phyloP scores from a whole-genome alignment of 2,888 invertebrate species.

The Macrosiphum euphorbiae region DNA sequence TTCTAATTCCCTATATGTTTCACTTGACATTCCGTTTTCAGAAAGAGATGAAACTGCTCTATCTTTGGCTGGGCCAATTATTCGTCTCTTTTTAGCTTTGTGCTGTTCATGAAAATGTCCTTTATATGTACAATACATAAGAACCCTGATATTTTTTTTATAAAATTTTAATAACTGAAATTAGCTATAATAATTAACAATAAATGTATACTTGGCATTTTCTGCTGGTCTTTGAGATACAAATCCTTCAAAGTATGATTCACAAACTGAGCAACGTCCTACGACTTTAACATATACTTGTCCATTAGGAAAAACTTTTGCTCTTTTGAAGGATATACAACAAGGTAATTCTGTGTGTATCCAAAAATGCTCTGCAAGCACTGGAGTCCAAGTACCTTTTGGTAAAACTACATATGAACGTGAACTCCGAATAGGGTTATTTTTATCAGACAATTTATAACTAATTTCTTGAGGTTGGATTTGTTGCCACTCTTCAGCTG shows the following conservation, averaged over 20 bases:
- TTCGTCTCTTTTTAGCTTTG: neutral
- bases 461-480: slow-evolving; percentile 4
- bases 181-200: neutral
- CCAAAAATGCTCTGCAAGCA: slow-evolving; percentile 13
- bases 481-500: neutral
- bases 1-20: neutral
- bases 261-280: neutral
- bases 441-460: neutral
- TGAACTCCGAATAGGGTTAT: neutral
- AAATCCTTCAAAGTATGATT: neutral
- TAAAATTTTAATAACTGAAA: neutral
- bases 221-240: neutral
- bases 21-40: neutral
- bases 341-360: slow-evolving; percentile 3
- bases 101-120: neutral
- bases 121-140: neutral
- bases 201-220: neutral
- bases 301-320: neutral
- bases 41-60: neutral
- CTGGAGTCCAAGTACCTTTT: slow-evolving; percentile 2
- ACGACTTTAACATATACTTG: neutral
- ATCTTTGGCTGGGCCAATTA: neutral
- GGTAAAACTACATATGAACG: neutral
- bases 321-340: slow-evolving; percentile 10
- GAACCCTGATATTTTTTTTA: slow-evolving; percentile 1